A percentile compares a stretch with the other conserved stretches of the same genome.
Evolutionary conservation across 2,113 vertebrate genomes (phyloP).

Genomic region (Puma concolor): DNA sequence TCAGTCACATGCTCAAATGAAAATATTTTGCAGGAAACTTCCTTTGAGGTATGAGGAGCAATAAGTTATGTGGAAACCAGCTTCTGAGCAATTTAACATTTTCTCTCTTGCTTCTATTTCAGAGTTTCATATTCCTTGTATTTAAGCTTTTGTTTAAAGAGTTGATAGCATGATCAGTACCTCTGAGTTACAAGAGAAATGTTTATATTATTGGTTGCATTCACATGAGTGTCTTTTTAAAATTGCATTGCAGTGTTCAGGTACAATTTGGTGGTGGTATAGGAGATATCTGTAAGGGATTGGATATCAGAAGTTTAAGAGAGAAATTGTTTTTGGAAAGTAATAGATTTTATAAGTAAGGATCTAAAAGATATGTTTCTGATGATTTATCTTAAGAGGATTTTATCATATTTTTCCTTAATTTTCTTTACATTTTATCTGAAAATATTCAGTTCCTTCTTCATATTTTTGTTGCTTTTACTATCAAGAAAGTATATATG

Average conservation of each 20-base stretch:
- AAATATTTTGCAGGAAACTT: slow-evolving; percentile 25
- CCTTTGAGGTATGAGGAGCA: neutral
- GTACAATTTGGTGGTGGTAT: neutral
- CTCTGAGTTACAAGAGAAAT: neutral
- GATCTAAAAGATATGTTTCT: neutral
- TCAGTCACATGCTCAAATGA: neutral
- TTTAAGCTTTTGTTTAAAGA: slow-evolving; percentile 53
- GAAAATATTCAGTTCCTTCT: neutral
- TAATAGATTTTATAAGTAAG: neutral
- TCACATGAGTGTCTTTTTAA: neutral
- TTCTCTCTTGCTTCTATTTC: slow-evolving; percentile 9
- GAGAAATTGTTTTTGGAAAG: neutral
- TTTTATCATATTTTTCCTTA: neutral
- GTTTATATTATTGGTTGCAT: neutral
- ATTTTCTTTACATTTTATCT: neutral
- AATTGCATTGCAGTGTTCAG: neutral
- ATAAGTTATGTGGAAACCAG: neutral
- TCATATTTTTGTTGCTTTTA: slow-evolving; percentile 16
- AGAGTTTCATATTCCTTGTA: slow-evolving; percentile 35
- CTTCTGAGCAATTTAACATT: slow-evolving; percentile 12
- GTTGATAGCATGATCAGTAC: neutral
- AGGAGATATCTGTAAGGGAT: neutral
- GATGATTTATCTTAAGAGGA: neutral
- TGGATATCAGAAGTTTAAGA: neutral
- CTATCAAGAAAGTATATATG: neutral